Base-by-base conservation (phyloP, 2,797 vertebrate genomes). In the Furcifer pardalis region DNA sequence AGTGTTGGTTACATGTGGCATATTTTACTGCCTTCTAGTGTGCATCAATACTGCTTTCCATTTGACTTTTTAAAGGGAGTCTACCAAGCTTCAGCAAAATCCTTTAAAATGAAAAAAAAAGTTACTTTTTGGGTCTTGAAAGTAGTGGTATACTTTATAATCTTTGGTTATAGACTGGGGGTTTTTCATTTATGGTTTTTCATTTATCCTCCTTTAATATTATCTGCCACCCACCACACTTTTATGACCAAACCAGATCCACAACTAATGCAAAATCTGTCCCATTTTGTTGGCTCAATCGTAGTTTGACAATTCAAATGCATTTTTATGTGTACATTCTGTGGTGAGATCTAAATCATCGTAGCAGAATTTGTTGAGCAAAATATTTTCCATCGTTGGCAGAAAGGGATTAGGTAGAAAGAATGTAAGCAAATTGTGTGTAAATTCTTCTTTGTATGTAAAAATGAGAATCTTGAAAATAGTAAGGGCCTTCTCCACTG, bases 401-500 rank as follows among this genome's bases (percentile, higher is more conserved):
- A 52, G 91, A 94, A 94, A 94, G 90, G 90, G 91, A 92, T 92
- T 91, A 91, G 86, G 89, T 92, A 91, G 85, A 91, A 92, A 91
- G 90, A 95, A 94, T 94, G 92, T 94, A 93, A 88, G 84, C 89
- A 88, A 90, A 88, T 92, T 93, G 90, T 94, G 87, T 93, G 93
- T 94, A 94, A 92, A 93, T 90, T 90, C 89, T 91, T 92, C 90
- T 95, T 94, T 94, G 77, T 94, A 94, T 91, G 63, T 92, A 91
- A 89, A 92, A 82, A 84, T 85, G 92, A 66, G 85, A 93, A 91
- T 89, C 85, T 92, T 90, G 82, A 92, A 71, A 91, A 83, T 93
- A 84, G 73, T 91, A 93, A 91, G 89, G 90, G 91, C 93, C 93
- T 92, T 91, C 93, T 92, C 90, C 93, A 94, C 92, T 95, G 92